Evolutionary conservation across 2,113 vertebrate species (phyloP), one percentile per base, ranked within the genome.

Genomic region (Holacanthus passer): DNA sequence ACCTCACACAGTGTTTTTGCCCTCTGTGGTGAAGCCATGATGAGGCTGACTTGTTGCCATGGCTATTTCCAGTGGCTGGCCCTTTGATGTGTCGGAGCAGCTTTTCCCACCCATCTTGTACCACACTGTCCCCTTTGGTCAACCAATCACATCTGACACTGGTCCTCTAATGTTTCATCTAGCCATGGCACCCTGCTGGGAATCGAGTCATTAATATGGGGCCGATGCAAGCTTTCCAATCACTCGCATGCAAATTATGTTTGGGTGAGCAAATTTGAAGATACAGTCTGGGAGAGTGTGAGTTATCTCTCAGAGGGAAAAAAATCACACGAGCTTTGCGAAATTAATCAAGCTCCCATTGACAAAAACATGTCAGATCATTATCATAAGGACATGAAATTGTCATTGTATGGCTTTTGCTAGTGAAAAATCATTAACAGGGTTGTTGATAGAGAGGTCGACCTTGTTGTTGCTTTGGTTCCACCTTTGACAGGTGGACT

Each of bases 21-120:
- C 78, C 77, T 83, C 83, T 60, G 82, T 79, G 63, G 41, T 5
- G 10, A 68, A 69, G 48, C 66, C 81, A 77, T 27, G 62, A 75
- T 35, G 79, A 84, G 82, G 59, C 73, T 48, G 69, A 52, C 16
- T 64, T 53, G 92, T 92, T 92, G 76, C 84, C 84, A 92, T 92
- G 84, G 84, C 55, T 76, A 55, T 86, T 73, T 79, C 77, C 71
- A 72, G 56, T 71, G 74, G 55, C 47, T 1, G n/a, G 7, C 59
- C 22, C 77, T 90, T 89, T 92, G 83, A 92, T 89, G 85, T 81
- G 45, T 80, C 74, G 45, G 13, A 22, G 63, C 59, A 74, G 78
- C 63, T 60, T 74, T 79, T 83, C 20, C 56, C 3, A 1, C 16
- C 63, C 11, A 16, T 76, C 70, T 37, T 77, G 71, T 47, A 20